phyloP scores from a whole-genome alignment of 2,888 invertebrate genomes.

The Beris chalybata region DNA sequence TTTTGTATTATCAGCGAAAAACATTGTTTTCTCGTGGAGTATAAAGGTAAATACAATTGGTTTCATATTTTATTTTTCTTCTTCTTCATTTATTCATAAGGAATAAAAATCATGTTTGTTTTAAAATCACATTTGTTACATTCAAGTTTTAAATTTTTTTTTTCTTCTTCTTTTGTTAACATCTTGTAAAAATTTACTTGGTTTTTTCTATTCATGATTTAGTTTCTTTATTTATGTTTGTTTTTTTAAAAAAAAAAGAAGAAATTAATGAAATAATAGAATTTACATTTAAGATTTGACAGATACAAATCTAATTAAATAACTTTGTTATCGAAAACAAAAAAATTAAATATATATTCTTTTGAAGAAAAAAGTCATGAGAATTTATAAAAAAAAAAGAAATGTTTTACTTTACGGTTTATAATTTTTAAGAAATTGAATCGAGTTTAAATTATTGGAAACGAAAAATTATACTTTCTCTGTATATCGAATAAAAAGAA shows the following conservation, averaged over 20 bases:
- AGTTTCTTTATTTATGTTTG: too few relatives aligned
- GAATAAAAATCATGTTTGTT: constrained; percentile 33
- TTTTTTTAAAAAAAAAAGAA: constrained; percentile 9
- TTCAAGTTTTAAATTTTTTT: constrained; percentile 14
- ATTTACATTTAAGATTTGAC: not conserved
- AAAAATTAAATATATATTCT: too few relatives aligned
- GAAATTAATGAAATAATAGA: not conserved
- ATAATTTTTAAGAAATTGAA: too few relatives aligned
- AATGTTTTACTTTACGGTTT: not conserved
- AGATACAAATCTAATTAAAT: not conserved
- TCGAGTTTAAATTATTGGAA: too few relatives aligned
- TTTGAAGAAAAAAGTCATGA: too few relatives aligned
- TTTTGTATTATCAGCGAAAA: not conserved
- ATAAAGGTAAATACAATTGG: constrained; percentile 29
- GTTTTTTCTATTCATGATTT: not conserved
- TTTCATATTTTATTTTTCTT: constrained; percentile 18
- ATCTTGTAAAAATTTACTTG: not conserved
- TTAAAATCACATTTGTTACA: constrained; percentile 33
- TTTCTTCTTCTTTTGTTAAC: not conserved
- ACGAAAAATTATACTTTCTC: too few relatives aligned
- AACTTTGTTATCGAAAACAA: too few relatives aligned
- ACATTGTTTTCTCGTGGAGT: constrained; percentile 7
- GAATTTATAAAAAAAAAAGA: not conserved
- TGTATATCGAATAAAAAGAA: too few relatives aligned
- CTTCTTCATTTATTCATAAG: constrained; percentile 29